These are phyloP conservation scores for Drosophila leonis DNA, from an alignment of 2,888 invertebrate species.

Conservation along the genomic window DNA sequence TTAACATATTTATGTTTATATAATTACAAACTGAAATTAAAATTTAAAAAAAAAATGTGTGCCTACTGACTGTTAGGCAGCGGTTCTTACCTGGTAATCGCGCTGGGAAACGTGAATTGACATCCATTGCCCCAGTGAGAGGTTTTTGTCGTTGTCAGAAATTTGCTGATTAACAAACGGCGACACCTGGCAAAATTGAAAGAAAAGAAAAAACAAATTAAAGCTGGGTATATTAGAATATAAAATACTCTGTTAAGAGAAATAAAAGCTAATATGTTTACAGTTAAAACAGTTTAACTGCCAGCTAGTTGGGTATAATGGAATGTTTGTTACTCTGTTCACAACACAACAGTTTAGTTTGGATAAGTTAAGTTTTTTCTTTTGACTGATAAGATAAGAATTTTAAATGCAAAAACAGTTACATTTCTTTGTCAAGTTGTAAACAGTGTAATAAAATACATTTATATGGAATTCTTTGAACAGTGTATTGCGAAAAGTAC, in stretches of 20 bases:
- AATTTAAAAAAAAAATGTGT: slow-evolving; percentile 18
- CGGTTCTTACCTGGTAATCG: slow-evolving; percentile 71
- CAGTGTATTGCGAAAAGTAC: slow-evolving; percentile 17
- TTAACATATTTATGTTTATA: slow-evolving; percentile 30
- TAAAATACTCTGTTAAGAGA: not conserved
- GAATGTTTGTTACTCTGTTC: not conserved
- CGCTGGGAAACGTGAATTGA: slow-evolving; percentile 69
- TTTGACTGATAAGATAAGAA: slow-evolving; percentile 1
- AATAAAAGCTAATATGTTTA: not conserved
- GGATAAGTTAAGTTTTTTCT: not conserved
- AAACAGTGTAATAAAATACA: not conserved
- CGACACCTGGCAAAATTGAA: slow-evolving; percentile 43
- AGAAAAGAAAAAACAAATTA: not conserved
- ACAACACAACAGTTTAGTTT: not conserved
- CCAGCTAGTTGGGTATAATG: not conserved
- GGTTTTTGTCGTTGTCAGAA: slow-evolving; percentile 37
- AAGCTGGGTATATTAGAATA: not conserved
- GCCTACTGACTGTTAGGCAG: slow-evolving; percentile 15
- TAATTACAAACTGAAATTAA: slow-evolving; percentile 39
- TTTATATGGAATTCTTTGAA: not conserved
- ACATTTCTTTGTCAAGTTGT: not conserved
- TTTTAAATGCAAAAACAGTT: not conserved
- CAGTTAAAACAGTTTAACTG: not conserved
- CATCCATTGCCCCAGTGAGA: slow-evolving; percentile 63
- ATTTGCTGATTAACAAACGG: slow-evolving; percentile 54